Percentiles rank a stretch among this genome's conserved stretches.
phyloP scores from a whole-genome alignment of 1,140 invertebrate genomes.

The Drosophila busckii region DNA sequence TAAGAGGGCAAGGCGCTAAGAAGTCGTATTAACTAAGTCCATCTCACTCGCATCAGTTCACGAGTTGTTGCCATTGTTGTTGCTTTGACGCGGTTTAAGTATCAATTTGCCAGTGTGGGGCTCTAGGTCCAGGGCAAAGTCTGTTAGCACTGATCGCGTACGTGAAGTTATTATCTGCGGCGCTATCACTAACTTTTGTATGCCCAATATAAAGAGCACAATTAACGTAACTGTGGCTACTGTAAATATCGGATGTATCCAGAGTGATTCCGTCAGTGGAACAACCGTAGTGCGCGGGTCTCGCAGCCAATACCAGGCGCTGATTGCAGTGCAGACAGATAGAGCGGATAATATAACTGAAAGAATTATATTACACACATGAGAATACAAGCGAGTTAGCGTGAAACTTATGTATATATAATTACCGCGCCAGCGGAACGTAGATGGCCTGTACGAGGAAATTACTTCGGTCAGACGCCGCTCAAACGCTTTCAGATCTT shows the following conservation, averaged over 20 bases:
- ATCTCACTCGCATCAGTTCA: constrained; percentile 20
- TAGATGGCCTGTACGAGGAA: constrained; percentile 93
- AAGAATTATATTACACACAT: constrained; percentile 10
- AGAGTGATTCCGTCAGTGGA: constrained; percentile 92
- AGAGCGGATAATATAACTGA: constrained; percentile 90
- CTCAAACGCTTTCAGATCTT: constrained; percentile 97
- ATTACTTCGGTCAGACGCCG: constrained; percentile 97
- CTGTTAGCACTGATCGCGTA: constrained; percentile 91
- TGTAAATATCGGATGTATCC: constrained; percentile 98
- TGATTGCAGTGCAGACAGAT: constrained; percentile 92
- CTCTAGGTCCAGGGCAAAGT: constrained; percentile 94
- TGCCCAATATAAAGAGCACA: constrained; percentile 92
- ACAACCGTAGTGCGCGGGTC: constrained; percentile 94
- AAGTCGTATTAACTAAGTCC: constrained; percentile 15
- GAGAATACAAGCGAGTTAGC: background rate
- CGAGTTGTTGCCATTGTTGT: constrained; percentile 74
- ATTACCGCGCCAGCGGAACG: constrained; percentile 94
- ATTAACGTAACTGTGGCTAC: constrained; percentile 91
- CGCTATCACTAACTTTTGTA: constrained; percentile 96
- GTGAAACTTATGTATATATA: background rate
- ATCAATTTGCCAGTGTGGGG: constrained; percentile 96
- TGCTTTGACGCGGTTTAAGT: constrained; percentile 86
- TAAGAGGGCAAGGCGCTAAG: constrained; percentile 11
- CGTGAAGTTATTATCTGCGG: constrained; percentile 96
- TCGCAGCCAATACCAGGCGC: constrained; percentile 96